Conservation (phyloP, 2,888 invertebrate genomes). For the Neoscelio sp. region DNA sequence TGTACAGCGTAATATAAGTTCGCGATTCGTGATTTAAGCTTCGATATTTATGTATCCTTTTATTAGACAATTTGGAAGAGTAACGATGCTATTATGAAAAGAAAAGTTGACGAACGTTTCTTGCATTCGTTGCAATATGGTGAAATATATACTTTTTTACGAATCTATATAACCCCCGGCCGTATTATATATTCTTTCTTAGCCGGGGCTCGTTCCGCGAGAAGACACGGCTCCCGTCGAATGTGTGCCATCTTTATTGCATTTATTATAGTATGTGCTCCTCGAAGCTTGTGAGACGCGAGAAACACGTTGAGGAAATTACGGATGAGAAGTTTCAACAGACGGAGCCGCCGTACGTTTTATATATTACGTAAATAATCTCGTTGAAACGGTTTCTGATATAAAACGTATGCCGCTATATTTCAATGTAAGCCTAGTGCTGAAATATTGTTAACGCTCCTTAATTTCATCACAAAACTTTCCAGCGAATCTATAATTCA, state of each 20-base stretch:
- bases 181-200: constrained; percentile 32
- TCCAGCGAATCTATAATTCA: neutral
- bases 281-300: constrained; percentile 21
- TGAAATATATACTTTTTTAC: constrained; percentile 36
- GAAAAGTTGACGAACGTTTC: constrained; percentile 33
- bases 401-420: constrained; percentile 23
- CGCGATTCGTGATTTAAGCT: constrained; percentile 5
- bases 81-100: constrained; percentile 13
- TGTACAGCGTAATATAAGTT: too few species aligned
- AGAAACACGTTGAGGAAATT: constrained; percentile 45
- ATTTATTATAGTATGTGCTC: constrained; percentile 46
- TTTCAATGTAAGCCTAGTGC: constrained; percentile 16
- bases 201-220: constrained; percentile 31
- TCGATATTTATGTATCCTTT: constrained; percentile 21
- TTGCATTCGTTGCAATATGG: constrained; percentile 7
- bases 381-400: constrained; percentile 23
- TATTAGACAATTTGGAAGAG: constrained; percentile 18
- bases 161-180: constrained; percentile 17
- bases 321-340: constrained; percentile 35
- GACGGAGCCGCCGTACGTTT: constrained; percentile 15
- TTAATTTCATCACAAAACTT: constrained; percentile 28
- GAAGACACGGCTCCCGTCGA: constrained; percentile 30
- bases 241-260: constrained; percentile 56
- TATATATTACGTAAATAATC: constrained; percentile 45
- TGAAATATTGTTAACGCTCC: constrained; percentile 29